Evolutionary conservation across 2,888 invertebrate species (phyloP), one percentile per base, ranked within the genome.

Genomic region (Amphipyra berbera): DNA sequence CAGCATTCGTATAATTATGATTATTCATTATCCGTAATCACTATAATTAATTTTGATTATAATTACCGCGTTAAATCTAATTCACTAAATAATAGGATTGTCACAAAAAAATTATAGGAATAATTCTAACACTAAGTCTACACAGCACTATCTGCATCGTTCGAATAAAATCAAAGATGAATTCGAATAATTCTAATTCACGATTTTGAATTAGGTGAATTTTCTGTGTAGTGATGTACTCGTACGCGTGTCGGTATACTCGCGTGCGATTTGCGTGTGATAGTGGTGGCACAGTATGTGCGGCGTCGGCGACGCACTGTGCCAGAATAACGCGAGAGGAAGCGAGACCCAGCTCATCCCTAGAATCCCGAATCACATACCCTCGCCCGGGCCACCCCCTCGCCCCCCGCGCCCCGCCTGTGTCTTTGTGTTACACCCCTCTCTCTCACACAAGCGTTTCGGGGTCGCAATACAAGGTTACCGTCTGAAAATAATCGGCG

Each of bases 281-380:
- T 81, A 84, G 78, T 80, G 79, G 80, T 15, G 78, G 80, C 83
- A 81, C 81, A 70, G 78, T 81, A 87, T 89, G 94, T 93, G 92
- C 87, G 92, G 75, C 89, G 87, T 82, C 90, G 89, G 90, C 92
- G 89, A 85, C 95, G 93, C 84, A 86, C 94, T 88, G 88, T 88
- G 88, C 91, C 89, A 88, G 90, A 94, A 90, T 95, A 95, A 92
- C 91, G 81, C 78, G 93, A 90, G 94, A 92, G 91, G 90, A 94
- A 94, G 93, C 90, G 93, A 93, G 94, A 93, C 85, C 88, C 89
- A 88, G 90, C 94, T 93, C 95, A 96, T 95, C 92, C 95, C 95
- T 93, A 94, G 92, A 88, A 93, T 94, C 91, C 95, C 94, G 90
- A 93, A 93, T 90, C 95, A 89, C 86, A 91, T 92, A 91, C 92